These are phyloP conservation scores for Dendroctonus ponderosae DNA, from an alignment of 1,140 invertebrate species.

Conservation along the genomic window DNA sequence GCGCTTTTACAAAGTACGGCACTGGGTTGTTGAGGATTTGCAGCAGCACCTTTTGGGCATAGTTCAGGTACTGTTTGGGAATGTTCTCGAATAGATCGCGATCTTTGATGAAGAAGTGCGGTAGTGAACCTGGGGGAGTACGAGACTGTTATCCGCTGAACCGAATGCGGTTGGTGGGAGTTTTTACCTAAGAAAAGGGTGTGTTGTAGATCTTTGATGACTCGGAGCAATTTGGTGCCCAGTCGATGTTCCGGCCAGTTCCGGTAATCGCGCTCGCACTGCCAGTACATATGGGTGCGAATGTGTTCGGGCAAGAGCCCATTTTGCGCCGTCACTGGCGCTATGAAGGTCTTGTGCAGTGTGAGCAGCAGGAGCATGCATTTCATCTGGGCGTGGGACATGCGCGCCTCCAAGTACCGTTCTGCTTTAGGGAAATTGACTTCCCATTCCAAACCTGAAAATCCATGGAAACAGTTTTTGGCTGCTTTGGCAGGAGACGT, in stretches of 20 bases:
- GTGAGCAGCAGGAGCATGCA: slow-evolving; percentile 65
- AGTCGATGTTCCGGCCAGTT: slow-evolving; percentile 69
- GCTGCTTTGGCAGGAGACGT: no score
- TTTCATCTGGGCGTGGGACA: slow-evolving; percentile 66
- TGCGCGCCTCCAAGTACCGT: slow-evolving; percentile 66
- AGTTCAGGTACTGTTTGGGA: slow-evolving; percentile 60
- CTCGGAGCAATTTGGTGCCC: slow-evolving; percentile 63
- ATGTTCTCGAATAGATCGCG: slow-evolving; percentile 73
- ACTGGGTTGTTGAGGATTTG: slow-evolving; percentile 62
- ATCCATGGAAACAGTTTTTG: no score
- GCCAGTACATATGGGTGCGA: slow-evolving; percentile 75
- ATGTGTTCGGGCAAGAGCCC: slow-evolving; percentile 66
- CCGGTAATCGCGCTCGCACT: slow-evolving; percentile 68
- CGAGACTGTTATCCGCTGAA: neutral
- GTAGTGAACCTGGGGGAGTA: slow-evolving; percentile 53
- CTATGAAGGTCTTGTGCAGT: slow-evolving; percentile 67
- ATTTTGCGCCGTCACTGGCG: slow-evolving; percentile 56
- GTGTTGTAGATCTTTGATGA: slow-evolving; percentile 58
- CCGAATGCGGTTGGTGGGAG: neutral
- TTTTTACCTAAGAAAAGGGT: slow-evolving; percentile 52
- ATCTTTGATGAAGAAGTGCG: slow-evolving; percentile 70
- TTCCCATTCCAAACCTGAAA: slow-evolving; percentile 64
- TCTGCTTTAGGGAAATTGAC: slow-evolving; percentile 71
- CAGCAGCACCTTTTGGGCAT: slow-evolving; percentile 64
- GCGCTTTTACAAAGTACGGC: slow-evolving; percentile 65